phyloP scores from a whole-genome alignment of 2,888 invertebrate genomes.

The Baccha elongata region DNA sequence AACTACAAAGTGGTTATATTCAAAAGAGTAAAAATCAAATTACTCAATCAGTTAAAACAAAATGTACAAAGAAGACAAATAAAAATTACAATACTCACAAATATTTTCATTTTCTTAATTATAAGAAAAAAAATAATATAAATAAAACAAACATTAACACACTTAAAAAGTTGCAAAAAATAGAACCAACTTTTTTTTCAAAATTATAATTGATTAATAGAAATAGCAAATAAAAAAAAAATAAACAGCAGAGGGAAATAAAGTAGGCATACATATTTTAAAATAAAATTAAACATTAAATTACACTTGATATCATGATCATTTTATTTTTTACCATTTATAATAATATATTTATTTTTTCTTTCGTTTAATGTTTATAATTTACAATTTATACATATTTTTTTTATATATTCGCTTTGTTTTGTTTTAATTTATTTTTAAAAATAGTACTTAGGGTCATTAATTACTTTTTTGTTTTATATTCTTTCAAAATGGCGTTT shows the following conservation, averaged over 20 bases:
- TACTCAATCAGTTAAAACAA: slow-evolving; percentile 19
- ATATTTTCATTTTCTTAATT: slow-evolving; percentile 27
- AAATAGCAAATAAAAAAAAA: slow-evolving; percentile 19
- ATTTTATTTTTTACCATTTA: slow-evolving; percentile 29
- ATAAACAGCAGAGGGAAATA: slow-evolving; percentile 20
- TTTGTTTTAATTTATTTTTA: slow-evolving; percentile 49
- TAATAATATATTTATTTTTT: slow-evolving; percentile 57
- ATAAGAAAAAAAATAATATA: slow-evolving; percentile 44
- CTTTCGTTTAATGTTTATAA: slow-evolving; percentile 65
- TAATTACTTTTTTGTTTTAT: slow-evolving; percentile 22
- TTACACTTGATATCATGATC: slow-evolving; percentile 48
- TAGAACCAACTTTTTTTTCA: neutral
- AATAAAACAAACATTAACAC: slow-evolving; percentile 27
- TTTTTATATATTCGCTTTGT: slow-evolving; percentile 59
- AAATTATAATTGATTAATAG: slow-evolving; percentile 7
- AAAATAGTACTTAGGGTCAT: slow-evolving; percentile 48
- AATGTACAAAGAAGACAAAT: slow-evolving; percentile 30
- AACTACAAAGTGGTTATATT: slow-evolving; percentile 55
- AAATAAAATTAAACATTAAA: slow-evolving; percentile 64
- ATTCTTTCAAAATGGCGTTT: slow-evolving; percentile 63
- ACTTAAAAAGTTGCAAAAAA: slow-evolving; percentile 9
- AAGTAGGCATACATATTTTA: slow-evolving; percentile 20
- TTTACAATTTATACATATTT: slow-evolving; percentile 74
- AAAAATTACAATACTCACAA: slow-evolving; percentile 33
- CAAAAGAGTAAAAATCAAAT: slow-evolving; percentile 44